Percentiles rank a stretch among this genome's conserved stretches.
Evolutionary conservation across 2,113 vertebrate genomes (phyloP).

Genomic region (Tupaia chinensis): DNA sequence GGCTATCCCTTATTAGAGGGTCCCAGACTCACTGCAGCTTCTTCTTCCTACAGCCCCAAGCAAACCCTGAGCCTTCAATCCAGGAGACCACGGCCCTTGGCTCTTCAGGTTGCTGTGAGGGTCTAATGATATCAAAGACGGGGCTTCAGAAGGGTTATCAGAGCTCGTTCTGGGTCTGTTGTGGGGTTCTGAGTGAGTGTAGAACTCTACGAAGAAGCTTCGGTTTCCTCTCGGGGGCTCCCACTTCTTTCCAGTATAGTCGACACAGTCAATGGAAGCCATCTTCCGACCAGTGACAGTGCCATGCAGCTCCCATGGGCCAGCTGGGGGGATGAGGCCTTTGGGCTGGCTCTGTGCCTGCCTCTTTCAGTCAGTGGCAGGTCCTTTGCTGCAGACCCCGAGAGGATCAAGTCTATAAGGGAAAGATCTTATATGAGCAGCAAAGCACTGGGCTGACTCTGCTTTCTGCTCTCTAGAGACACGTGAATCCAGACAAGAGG

Average conservation of each 20-base stretch:
- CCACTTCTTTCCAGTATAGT: background rate
- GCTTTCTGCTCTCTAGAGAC: background rate
- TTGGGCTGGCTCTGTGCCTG: background rate
- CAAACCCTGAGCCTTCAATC: background rate
- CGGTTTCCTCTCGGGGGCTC: background rate
- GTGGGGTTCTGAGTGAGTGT: background rate
- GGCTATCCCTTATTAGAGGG: background rate
- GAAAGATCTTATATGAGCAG: background rate
- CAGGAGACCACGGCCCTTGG: background rate
- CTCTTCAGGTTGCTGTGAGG: background rate
- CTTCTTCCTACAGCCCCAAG: background rate
- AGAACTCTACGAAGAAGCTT: background rate
- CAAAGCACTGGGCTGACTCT: background rate
- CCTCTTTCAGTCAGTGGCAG: background rate
- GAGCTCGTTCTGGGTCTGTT: too few species aligned
- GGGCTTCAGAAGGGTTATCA: background rate
- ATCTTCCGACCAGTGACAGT: too few species aligned
- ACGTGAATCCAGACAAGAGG: background rate
- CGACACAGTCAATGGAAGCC: background rate
- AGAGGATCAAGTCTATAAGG: background rate
- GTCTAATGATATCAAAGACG: background rate
- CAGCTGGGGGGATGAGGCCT: background rate
- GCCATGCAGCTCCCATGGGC: fast-evolving
- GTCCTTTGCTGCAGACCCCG: background rate
- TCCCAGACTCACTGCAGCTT: background rate